These are phyloP conservation scores for Hyposmocoma kahamanoa DNA, from an alignment of 1,140 invertebrate species.

Conservation along the genomic window DNA sequence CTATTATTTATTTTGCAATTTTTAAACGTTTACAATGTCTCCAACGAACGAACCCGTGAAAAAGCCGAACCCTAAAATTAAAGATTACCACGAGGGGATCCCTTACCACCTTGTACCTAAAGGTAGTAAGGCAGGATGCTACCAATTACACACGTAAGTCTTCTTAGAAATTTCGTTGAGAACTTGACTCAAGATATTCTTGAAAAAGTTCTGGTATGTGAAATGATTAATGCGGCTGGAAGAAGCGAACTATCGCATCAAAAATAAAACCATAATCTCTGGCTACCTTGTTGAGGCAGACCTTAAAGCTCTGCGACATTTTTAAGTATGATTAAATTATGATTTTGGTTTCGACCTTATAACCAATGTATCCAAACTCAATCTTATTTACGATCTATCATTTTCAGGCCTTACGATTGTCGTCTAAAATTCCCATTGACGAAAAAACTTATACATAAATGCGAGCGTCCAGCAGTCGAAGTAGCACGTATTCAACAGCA, in stretches of 20 bases:
- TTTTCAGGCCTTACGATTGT: constrained; percentile 47
- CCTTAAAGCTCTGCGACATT: too few relatives aligned
- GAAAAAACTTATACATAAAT: constrained; percentile 54
- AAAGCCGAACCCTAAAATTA: constrained; percentile 29
- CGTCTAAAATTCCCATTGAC: constrained; percentile 49
- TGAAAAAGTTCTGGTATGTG: too few relatives aligned
- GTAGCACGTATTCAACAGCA: constrained; percentile 35
- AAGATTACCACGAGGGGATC: constrained; percentile 43
- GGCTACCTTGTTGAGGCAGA: too few relatives aligned
- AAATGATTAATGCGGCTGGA: too few relatives aligned
- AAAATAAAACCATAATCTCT: too few relatives aligned
- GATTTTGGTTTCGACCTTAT: too few relatives aligned
- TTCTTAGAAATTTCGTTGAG: too few relatives aligned
- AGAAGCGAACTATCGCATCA: too few relatives aligned
- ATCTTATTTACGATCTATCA: background rate
- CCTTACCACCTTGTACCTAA: constrained; percentile 39
- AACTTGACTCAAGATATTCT: too few relatives aligned
- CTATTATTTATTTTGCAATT: constrained; percentile 16
- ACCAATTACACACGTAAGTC: constrained; percentile 52
- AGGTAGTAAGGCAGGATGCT: constrained; percentile 50
- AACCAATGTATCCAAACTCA: too few relatives aligned
- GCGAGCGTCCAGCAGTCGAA: constrained; percentile 39
- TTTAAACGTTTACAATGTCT: constrained; percentile 43
- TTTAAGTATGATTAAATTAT: too few relatives aligned
- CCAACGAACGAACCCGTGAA: too few relatives aligned